These are phyloP conservation scores for Epizoanthus rinbou DNA, from an alignment of 92 coral and sea anemone species.

Conservation along the genomic window DNA sequence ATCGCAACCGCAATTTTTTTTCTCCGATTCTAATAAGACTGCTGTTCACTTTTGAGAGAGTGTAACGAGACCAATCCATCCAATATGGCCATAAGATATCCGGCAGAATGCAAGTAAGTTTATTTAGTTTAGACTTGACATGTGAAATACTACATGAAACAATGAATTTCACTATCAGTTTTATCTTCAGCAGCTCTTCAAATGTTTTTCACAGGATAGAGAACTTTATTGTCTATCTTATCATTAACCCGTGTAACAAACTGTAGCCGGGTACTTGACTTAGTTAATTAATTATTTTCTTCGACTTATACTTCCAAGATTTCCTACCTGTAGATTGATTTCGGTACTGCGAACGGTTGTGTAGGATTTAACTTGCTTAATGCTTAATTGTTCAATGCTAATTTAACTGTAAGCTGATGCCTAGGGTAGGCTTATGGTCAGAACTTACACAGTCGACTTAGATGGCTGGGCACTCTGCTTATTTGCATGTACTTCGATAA, in stretches of 20 bases:
- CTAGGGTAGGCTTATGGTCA: slow-evolving; percentile 3
- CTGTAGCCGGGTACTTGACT: not conserved
- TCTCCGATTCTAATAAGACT: slow-evolving; percentile 14
- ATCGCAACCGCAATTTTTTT: slow-evolving; percentile 10
- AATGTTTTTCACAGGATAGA: slow-evolving; percentile 7
- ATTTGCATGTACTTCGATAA: not conserved
- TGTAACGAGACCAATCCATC: slow-evolving; percentile 17
- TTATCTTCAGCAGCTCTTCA: not conserved
- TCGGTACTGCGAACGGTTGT: slow-evolving; percentile 15
- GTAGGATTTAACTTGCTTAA: slow-evolving; percentile 11
- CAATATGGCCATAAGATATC: slow-evolving; percentile 12
- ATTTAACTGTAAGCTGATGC: not conserved
- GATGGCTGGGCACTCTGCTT: not conserved
- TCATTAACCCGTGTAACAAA: slow-evolving; percentile 17
- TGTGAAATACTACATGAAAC: not conserved
- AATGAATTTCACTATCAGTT: not conserved
- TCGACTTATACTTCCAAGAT: slow-evolving; percentile 12
- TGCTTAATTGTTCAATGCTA: slow-evolving; percentile 1
- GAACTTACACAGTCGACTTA: too few relatives aligned
- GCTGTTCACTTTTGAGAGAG: slow-evolving; percentile 4
- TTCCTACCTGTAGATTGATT: slow-evolving; percentile 15
- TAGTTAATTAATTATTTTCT: not conserved
- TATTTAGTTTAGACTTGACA: slow-evolving; percentile 10
- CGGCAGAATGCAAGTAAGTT: slow-evolving; percentile 1
- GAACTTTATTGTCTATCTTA: not conserved